Conservation (phyloP, 2,113 vertebrate genomes). For the Natator depressus region DNA sequence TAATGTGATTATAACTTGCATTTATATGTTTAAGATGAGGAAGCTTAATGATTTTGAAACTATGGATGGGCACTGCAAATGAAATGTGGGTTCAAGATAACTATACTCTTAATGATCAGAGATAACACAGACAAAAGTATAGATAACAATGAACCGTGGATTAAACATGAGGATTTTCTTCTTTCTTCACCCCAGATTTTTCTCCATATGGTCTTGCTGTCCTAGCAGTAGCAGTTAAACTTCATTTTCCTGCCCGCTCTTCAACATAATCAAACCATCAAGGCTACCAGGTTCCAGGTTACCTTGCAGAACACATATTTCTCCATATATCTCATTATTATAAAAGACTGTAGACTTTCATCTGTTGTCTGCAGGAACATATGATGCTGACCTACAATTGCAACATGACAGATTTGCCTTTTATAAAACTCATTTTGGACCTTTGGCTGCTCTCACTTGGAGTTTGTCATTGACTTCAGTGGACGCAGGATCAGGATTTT, state of each 20-base stretch:
- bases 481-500: background rate
- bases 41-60: background rate
- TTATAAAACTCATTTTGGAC: background rate
- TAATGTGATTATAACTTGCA: background rate
- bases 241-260: background rate
- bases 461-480: background rate
- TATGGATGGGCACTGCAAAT: background rate
- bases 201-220: background rate
- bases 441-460: background rate
- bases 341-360: background rate
- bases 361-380: background rate
- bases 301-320: background rate
- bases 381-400: background rate
- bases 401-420: background rate
- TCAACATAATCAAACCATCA: background rate
- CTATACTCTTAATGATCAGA: background rate
- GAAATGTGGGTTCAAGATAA: background rate
- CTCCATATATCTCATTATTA: background rate
- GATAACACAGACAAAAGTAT: background rate
- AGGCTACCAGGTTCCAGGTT: background rate
- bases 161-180: background rate
- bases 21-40: background rate
- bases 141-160: background rate
- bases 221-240: background rate
- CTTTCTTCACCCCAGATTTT: background rate